phyloP scores from a whole-genome alignment of 2,113 vertebrate genomes.

The Pipa parva region DNA sequence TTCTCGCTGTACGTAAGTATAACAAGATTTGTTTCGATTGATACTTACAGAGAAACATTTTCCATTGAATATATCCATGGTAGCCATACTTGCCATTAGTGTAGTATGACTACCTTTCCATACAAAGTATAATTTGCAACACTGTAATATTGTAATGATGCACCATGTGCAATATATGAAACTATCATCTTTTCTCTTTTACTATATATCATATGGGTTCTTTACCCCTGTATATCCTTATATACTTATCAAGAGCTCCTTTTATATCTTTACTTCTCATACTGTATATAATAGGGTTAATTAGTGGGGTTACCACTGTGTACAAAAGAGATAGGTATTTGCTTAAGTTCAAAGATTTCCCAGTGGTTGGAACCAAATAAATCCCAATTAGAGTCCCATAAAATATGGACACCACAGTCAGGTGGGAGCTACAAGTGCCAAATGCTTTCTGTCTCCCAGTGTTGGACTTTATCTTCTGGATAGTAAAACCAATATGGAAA shows the following conservation, averaged over 20 bases:
- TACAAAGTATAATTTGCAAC: no score
- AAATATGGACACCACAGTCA: neutral
- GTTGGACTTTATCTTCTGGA: neutral
- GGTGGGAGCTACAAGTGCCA: neutral
- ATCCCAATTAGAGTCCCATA: neutral
- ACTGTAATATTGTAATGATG: no score
- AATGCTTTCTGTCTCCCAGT: neutral
- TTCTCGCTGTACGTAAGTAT: no score
- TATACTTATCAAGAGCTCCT: neutral
- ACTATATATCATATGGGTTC: no score
- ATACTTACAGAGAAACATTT: no score
- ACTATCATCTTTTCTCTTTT: no score
- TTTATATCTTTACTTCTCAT: neutral
- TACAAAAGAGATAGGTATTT: neutral
- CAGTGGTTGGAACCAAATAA: neutral
- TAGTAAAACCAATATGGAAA: neutral
- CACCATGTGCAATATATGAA: no score
- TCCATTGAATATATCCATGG: no score
- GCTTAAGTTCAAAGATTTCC: neutral
- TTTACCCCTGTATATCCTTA: no score
- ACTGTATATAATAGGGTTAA: slow-evolving; percentile 4
- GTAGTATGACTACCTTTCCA: no score
- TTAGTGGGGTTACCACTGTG: neutral
- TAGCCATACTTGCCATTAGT: no score
- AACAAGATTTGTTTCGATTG: no score